Percentiles rank a stretch among this genome's conserved stretches.
Conservation (phyloP, 92 coral and sea anemone species). For the Phymanthus crucifer region DNA sequence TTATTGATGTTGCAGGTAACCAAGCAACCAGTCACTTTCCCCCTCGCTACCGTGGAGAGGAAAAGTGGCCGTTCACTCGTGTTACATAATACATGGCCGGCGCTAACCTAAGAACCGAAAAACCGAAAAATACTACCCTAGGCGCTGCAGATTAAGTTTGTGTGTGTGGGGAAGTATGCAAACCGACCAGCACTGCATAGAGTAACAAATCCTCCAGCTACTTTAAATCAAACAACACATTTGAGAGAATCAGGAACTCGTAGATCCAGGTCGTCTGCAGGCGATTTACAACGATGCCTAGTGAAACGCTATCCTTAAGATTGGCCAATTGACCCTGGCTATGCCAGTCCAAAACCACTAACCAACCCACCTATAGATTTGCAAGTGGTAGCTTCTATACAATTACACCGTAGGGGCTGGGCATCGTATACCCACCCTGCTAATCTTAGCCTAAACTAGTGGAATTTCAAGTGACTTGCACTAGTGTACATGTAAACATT, state of each 20-base stretch:
- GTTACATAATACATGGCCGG: not conserved
- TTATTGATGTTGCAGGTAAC: slow-evolving; percentile 4
- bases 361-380: not conserved
- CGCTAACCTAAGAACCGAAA: not conserved
- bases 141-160: not conserved
- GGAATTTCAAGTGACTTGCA: not conserved
- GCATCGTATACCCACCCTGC: not conserved
- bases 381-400: not conserved
- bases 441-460: not conserved
- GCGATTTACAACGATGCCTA: not conserved
- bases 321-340: slow-evolving; percentile 13
- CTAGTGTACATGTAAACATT: not conserved
- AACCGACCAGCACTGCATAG: slow-evolving; percentile 11
- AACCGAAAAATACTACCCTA: not conserved
- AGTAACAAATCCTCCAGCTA: slow-evolving; percentile 8
- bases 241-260: not conserved
- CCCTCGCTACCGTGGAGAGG: not conserved
- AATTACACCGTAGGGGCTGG: too few relatives aligned
- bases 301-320: not conserved
- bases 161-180: not conserved
- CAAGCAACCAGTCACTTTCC: not conserved
- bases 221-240: not conserved
- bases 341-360: slow-evolving; percentile 8
- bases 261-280: not conserved
- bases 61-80: not conserved